phyloP scores from a whole-genome alignment of 1,140 invertebrate genomes.

The Drosophila orosa region DNA sequence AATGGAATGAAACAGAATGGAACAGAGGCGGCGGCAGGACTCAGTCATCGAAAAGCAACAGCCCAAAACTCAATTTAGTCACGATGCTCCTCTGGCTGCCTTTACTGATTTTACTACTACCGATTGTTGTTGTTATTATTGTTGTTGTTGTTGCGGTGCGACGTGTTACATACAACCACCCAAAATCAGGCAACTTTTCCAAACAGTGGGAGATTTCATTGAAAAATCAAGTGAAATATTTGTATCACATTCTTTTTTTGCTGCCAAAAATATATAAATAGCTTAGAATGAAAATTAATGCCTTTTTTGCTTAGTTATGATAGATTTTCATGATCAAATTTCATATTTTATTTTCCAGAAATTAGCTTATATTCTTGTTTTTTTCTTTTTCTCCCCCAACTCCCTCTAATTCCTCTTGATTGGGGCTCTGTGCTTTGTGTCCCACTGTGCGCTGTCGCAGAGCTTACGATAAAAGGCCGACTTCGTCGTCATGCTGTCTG shows the following conservation, averaged over 20 bases:
- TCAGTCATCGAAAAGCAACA: conserved; percentile 70
- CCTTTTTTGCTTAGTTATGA: no score
- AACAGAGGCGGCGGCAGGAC: conserved; percentile 12
- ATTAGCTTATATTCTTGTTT: no score
- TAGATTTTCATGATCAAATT: no score
- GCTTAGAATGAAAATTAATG: no score
- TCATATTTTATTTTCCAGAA: no score
- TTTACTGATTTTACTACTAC: conserved; percentile 38
- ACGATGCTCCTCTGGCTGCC: conserved; percentile 31
- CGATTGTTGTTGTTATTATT: conserved; percentile 11
- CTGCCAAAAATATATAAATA: no score
- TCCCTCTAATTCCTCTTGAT: not conserved
- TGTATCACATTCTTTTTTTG: not conserved
- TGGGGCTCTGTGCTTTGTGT: no score
- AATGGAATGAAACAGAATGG: conserved; percentile 14
- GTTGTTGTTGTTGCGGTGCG: not conserved
- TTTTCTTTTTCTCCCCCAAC: not conserved
- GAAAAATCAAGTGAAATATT: no score
- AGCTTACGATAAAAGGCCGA: conserved; percentile 32
- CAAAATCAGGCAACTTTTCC: not conserved
- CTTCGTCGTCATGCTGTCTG: conserved; percentile 43
- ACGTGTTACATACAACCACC: conserved; percentile 8
- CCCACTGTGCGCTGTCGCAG: conserved; percentile 35
- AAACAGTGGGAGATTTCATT: not conserved
- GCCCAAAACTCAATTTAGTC: conserved; percentile 75